Base-by-base conservation (phyloP, 30 jellyfish, hydroid and myxozoan genomes). In the Turritopsis dohrnii region DNA sequence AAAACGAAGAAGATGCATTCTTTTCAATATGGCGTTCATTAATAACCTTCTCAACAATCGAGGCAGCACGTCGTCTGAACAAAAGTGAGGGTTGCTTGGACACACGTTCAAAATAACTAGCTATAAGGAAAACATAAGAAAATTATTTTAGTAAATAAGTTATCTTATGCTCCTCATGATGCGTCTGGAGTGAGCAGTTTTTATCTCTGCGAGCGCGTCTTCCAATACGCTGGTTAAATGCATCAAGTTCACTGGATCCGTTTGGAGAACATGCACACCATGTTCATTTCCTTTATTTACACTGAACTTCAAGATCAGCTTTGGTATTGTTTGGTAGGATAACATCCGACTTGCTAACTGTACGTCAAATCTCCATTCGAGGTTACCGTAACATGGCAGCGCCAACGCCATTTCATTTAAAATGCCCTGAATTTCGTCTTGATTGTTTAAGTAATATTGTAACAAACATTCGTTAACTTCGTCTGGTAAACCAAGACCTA, bases 281-380 rank as follows among this genome's bases (percentile, higher is more conserved):
- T 30, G 71, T 18, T 54, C 76, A 16, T 79, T 83, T 16, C 96
- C 89, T 53, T 86, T 93, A 28, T 87, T 83, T 13, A 91, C 66
- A 65, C 80, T 75, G 71, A 94, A 54, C 79, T 81, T 86, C 76
- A 88, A 65, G 28, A 84, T 54, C n/a, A 94, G 52, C 17, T 73
- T 71, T 0, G 99, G 99, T 1, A 79, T 81, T 8, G 88, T 79
- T 75, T 94, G 99, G 65, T 83, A 72, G 21, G 83, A 81, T 72
- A 94, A 30, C 30, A 88, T 85, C 74, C 99, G 81, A 66, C 96
- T 86, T 17, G 96, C 96, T 24, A 88, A 31, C 52, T 88, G 93
- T 18, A 94, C 95, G 71, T 94, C 99, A 74, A 94, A 79, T 66
- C 99, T 71, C 99, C 99, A 94, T 75, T 94, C 96, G 52, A 94